Evolutionary conservation across 2,113 vertebrate genomes (phyloP).

Genomic region (Forbesichthys agassizii): DNA sequence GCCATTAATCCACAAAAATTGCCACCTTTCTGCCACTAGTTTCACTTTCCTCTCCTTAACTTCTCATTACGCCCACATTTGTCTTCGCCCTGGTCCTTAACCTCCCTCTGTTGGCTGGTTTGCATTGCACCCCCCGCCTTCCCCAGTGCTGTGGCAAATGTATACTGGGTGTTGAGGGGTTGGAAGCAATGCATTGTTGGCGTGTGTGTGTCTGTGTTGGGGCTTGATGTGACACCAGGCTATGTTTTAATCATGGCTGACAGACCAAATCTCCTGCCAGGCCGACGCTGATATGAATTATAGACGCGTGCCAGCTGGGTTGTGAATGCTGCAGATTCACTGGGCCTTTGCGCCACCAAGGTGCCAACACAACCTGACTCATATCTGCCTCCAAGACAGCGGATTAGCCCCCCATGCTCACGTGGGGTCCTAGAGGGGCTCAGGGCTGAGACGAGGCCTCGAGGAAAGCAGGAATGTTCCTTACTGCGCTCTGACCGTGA

Average conservation of each 20-base stretch:
- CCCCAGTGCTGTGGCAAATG: background rate
- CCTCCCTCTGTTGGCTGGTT: background rate
- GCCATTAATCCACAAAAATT: too few species aligned
- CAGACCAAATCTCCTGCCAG: constrained; percentile 46
- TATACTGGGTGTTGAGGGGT: background rate
- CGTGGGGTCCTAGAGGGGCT: background rate
- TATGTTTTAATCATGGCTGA: constrained; percentile 41
- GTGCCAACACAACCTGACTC: constrained; percentile 47
- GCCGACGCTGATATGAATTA: constrained; percentile 33
- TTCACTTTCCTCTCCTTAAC: background rate
- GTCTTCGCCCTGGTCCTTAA: background rate
- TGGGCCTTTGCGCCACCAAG: constrained; percentile 28
- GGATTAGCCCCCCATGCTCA: constrained; percentile 36
- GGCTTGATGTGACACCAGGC: constrained; percentile 25
- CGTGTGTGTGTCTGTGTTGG: background rate
- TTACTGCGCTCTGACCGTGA: background rate
- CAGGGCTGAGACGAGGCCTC: background rate
- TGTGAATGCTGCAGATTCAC: constrained; percentile 43
- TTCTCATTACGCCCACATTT: background rate
- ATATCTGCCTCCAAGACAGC: constrained; percentile 38
- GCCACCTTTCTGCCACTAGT: background rate
- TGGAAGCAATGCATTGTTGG: background rate
- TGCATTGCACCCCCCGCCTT: background rate
- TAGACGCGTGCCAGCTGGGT: constrained; percentile 45
- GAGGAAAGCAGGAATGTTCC: constrained; percentile 23